A percentile compares a stretch with the other conserved stretches of the same genome.
These are phyloP conservation scores for Oncorhynchus tshawytscha DNA, from an alignment of 2,113 vertebrate genomes.

Conservation along the genomic window DNA sequence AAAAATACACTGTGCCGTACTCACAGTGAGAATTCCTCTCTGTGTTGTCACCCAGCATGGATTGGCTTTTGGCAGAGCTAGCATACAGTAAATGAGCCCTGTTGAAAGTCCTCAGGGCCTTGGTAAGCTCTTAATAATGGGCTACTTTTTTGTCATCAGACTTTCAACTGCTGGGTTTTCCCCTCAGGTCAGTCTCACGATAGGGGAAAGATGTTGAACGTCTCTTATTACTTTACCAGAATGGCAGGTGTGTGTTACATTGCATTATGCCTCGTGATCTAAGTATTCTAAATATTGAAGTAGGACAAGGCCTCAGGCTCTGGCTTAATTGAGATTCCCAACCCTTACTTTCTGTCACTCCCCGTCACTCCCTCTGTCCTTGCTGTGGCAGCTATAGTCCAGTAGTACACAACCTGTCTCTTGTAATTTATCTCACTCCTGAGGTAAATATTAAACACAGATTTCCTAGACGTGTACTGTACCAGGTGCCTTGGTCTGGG, in stretches of 20 bases:
- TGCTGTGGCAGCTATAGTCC: slow-evolving; percentile 8
- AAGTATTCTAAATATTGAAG: too few relatives aligned
- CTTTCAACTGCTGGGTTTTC: too few relatives aligned
- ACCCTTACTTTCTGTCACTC: background rate
- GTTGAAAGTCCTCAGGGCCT: background rate
- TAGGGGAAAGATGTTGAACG: too few relatives aligned
- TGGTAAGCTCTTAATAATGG: background rate
- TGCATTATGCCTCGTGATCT: too few relatives aligned
- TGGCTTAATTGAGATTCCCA: background rate
- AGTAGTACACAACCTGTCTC: slow-evolving; percentile 7
- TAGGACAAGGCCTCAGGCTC: too few relatives aligned
- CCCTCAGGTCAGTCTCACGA: too few relatives aligned
- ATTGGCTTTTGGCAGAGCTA: slow-evolving; percentile 1
- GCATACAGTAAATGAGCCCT: slow-evolving; percentile 4
- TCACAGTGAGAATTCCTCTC: background rate
- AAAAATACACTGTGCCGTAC: background rate
- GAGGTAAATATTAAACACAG: slow-evolving; percentile 18
- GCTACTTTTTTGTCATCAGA: too few relatives aligned
- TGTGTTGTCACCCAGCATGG: background rate
- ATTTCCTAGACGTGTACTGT: slow-evolving; percentile 12
- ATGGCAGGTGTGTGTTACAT: too few relatives aligned
- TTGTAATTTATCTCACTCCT: slow-evolving; percentile 34
- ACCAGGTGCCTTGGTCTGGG: background rate
- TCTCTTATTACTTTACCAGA: too few relatives aligned
- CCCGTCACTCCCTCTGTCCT: background rate